Evolutionary conservation across 2,113 vertebrate genomes (phyloP), one percentile per base, ranked within the genome.

Genomic region (Chloroceryle aenea): DNA sequence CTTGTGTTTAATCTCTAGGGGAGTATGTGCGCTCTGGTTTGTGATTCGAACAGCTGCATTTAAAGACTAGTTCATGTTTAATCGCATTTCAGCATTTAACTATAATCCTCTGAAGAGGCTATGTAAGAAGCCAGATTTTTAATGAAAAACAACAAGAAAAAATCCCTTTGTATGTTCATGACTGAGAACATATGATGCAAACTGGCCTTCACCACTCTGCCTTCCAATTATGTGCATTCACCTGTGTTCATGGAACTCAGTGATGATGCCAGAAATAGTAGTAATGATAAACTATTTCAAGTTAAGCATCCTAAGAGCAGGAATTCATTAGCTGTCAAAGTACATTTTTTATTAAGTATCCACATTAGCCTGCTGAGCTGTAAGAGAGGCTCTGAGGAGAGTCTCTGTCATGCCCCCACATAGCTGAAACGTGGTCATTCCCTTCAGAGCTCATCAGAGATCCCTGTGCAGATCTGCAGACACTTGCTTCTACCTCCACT

Each of bases 251-350:
- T 34, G 25, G 27, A 88, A 29, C 53, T 58, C 32, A 5, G 53
- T n/a, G 45, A 59, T 47, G 32, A 69, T 73, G 75, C 75, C 88
- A 85, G 88, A 88, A 94, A 80, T 62, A 94, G 90, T 9, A 68
- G 29, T 14, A 86, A 77, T 45, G 42, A 77, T 53, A 48, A 73
- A 85, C 88, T 83, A 68, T 82, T 91, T 78, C 26, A 77, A 61
- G 26, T 68, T 85, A 58, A 47, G 88, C 67, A 27, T 47, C 10
- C 63, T 74, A 63, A 48, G 36, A 93, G 62, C 75, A 83, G 53
- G 74, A 93, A 73, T 85, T 83, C 6, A 6, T 43, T 75, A 82
- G 40, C 71, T 96, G 69, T 68, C 71, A 66, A 47, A 64, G 67
- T 69, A 48, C 30, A n/a, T 92, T 69, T 85, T 85, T 78, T 50